Evolutionary conservation across 2,797 vertebrate genomes (phyloP).

Genomic region (Lagocephalus sceleratus): DNA sequence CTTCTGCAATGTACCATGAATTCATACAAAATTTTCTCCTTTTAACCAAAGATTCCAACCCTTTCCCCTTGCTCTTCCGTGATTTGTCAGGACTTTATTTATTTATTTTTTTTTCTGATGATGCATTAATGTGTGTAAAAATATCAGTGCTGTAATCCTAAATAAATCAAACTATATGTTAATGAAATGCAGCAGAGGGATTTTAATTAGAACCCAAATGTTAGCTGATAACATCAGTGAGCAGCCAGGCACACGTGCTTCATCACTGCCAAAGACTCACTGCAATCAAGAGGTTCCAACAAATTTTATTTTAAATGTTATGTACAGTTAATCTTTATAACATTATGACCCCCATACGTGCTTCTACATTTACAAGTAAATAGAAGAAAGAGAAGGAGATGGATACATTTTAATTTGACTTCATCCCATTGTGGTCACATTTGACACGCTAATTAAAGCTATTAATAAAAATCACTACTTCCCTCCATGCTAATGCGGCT

Average conservation of each 20-base stretch:
- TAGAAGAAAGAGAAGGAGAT: background rate
- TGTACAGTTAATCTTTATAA: too few relatives aligned
- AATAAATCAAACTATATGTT: too few relatives aligned
- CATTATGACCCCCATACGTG: background rate
- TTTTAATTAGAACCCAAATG: too few relatives aligned
- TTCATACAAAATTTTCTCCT: constrained; percentile 62
- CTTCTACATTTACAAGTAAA: too few relatives aligned
- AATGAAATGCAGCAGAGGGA: too few relatives aligned
- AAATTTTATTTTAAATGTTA: too few relatives aligned
- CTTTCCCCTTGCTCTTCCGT: too few relatives aligned
- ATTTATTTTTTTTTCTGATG: constrained; percentile 7
- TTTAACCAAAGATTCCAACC: constrained; percentile 39
- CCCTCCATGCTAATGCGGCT: constrained; percentile 6
- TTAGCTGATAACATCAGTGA: too few relatives aligned
- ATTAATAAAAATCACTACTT: constrained; percentile 28
- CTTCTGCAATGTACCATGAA: constrained; percentile 45
- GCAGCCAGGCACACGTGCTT: too few relatives aligned
- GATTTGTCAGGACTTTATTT: constrained; percentile 8
- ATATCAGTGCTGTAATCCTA: too few relatives aligned
- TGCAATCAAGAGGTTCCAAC: too few relatives aligned
- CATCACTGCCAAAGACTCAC: too few relatives aligned
- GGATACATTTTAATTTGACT: constrained; percentile 1
- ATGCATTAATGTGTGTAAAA: background rate
- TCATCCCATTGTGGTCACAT: constrained; percentile 19
- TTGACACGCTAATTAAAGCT: constrained; percentile 32